Evolutionary conservation across 2,113 vertebrate genomes (phyloP).

Genomic region (Loxodonta africana): DNA sequence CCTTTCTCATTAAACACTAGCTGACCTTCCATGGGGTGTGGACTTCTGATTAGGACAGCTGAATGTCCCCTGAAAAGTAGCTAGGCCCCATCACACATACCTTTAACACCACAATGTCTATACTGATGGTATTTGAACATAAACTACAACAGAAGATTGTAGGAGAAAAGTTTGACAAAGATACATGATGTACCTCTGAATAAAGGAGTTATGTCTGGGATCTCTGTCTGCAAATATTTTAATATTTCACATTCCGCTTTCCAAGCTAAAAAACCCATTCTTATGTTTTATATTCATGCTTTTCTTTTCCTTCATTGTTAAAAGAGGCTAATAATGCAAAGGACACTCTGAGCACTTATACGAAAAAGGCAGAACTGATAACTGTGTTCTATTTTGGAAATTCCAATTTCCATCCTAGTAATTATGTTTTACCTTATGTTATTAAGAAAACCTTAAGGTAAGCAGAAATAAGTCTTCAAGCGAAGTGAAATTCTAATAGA

Average conservation of each 20-base stretch:
- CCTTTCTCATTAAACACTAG: constrained; percentile 48
- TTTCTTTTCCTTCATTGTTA: neutral
- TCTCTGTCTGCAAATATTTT: neutral
- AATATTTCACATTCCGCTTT: neutral
- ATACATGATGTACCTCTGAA: neutral
- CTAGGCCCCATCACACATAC: neutral
- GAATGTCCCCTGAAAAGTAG: neutral
- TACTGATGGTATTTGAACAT: neutral
- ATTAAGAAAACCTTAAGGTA: constrained; percentile 12
- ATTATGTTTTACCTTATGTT: neutral
- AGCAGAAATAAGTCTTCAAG: neutral
- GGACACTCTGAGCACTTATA: neutral
- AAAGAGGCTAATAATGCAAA: neutral
- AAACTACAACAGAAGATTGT: neutral
- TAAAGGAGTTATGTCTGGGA: neutral
- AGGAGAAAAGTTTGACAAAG: neutral
- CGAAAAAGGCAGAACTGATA: neutral
- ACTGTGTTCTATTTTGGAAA: neutral
- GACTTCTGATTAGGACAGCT: constrained; percentile 35
- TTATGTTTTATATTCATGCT: neutral
- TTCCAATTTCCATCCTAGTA: neutral
- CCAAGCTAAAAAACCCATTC: neutral
- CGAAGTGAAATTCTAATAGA: neutral
- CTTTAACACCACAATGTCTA: neutral
- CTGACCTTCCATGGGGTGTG: constrained; percentile 9